A percentile compares a stretch with the other conserved stretches of the same genome.
Conservation (phyloP, 2,797 vertebrate genomes). For the Silurus aristotelis region DNA sequence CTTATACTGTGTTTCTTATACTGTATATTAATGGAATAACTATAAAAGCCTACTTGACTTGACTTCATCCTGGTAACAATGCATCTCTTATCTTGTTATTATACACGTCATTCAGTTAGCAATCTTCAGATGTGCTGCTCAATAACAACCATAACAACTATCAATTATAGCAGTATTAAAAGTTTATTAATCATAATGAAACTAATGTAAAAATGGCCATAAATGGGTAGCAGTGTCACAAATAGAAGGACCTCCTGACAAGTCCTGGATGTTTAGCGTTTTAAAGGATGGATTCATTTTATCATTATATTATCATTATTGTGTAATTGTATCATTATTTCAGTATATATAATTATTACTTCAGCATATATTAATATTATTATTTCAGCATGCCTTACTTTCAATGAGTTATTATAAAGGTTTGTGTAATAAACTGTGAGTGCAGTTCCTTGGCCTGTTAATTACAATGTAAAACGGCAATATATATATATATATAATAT, state of each 20-base stretch:
- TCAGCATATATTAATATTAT: not conserved
- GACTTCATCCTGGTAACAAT: not conserved
- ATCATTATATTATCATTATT: not conserved
- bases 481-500: not conserved
- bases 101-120: not conserved
- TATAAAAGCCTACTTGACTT: not conserved
- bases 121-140: not conserved
- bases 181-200: not conserved
- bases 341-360: not conserved
- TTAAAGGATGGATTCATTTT: not conserved
- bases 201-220: not conserved
- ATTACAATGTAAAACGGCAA: slow-evolving; percentile 20
- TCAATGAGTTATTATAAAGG: too few relatives aligned
- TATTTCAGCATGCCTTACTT: not conserved
- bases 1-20: too few relatives aligned
- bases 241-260: not conserved
- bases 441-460: not conserved
- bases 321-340: not conserved
- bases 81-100: not conserved
- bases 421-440: not conserved
- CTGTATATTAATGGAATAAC: too few relatives aligned
- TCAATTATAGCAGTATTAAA: not conserved
- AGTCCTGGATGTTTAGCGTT: not conserved
- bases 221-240: not conserved
- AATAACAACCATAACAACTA: not conserved